Conservation (phyloP, 2,797 vertebrate genomes). For the Sebastes oblongus region DNA sequence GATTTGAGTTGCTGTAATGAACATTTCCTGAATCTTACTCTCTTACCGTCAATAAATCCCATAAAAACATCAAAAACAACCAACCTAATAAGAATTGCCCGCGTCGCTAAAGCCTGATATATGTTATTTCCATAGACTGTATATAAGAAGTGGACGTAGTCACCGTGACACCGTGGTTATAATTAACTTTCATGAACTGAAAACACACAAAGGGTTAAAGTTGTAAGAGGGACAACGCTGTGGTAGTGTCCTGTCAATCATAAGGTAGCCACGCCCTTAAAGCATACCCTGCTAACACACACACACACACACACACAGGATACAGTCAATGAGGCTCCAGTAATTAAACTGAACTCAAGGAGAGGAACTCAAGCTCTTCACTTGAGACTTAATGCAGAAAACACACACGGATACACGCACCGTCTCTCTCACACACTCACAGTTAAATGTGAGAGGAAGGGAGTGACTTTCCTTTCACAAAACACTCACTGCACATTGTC, state of each 20-base stretch:
- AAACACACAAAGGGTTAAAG: too few species aligned
- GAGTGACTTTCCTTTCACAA: conserved; percentile 31
- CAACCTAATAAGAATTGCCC: neutral
- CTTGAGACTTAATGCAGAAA: neutral
- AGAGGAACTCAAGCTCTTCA: neutral
- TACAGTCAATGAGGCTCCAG: conserved; percentile 41
- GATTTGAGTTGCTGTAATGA: neutral
- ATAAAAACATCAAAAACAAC: too few species aligned
- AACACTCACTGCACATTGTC: neutral
- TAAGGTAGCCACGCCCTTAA: too few species aligned
- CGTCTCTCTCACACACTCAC: neutral
- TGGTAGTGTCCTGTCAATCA: too few species aligned
- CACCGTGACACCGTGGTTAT: too few species aligned
- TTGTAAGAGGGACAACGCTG: too few species aligned
- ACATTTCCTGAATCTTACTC: neutral
- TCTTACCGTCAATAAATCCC: too few species aligned
- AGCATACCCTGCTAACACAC: too few species aligned
- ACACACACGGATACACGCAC: neutral
- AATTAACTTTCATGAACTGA: too few species aligned
- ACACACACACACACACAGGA: conserved; percentile 29
- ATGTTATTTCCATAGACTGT: neutral
- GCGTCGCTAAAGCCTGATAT: neutral
- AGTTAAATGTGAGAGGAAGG: conserved; percentile 31
- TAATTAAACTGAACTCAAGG: neutral
- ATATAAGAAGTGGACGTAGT: too few species aligned